Base-by-base conservation (phyloP, 2,797 vertebrate species). In the Rhynchotus rufescens region DNA sequence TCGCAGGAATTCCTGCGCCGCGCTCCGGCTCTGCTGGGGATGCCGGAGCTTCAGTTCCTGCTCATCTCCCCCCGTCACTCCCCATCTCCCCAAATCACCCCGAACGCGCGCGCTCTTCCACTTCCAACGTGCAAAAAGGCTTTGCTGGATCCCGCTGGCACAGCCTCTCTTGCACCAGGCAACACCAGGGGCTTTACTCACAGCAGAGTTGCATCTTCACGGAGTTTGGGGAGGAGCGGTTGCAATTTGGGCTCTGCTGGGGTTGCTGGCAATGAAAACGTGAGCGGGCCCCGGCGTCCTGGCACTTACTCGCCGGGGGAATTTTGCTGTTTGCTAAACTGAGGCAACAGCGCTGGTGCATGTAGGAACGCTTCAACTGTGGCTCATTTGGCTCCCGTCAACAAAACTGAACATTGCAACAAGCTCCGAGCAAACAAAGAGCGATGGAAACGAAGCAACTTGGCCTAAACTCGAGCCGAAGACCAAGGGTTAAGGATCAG, bases 71-170 rank as follows among this genome's bases (percentile, higher is more conserved):
- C 51, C 8, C 2, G 30, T 49, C 21, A 22, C 47, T 11, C 47
- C 47, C 10, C 21, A 23, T 12, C 47, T 49, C 47, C 47, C 47
- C 15, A 3, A 14, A 61, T 6, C 15, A 1, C 0, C 0, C 26
- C 82, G 10, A 49, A 9, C 20, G 42, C 64, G 4, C 28, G 57
- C 25, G 1, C 6, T 0, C 13, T n/a, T 32, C 32, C 9, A 0
- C 4, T 25, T 4, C 2, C 8, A 6, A 17, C 0, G 15, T 0
- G 30, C n/a, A 0, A 1, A 71, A 0, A 21, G 20, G 45, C 10
- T 47, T 47, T 47, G 45, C 45, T 42, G 42, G 42, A 14, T 42
- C 42, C 42, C 15, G 42, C 13, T 16, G 15, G 42, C 42, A 16
- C 42, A 15, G 54, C 26, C 66, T 10, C 42, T 49, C 21, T 21